Percentiles rank a stretch among this genome's conserved stretches.
Evolutionary conservation across 2,113 vertebrate species (phyloP).

Genomic region (Ramphastos sulfuratus): DNA sequence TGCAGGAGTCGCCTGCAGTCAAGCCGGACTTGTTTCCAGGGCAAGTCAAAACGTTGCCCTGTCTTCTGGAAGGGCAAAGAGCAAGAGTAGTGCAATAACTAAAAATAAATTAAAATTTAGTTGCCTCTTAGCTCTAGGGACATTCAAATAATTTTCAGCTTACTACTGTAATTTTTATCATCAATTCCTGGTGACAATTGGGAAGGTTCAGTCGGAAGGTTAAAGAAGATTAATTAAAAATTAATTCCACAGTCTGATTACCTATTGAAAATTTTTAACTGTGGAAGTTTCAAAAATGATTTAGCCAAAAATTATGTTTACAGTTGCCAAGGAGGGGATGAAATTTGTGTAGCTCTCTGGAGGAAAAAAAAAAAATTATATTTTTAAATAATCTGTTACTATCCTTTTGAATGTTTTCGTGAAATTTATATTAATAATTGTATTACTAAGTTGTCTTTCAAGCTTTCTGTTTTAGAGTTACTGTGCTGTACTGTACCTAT

Average conservation of each 20-base stretch:
- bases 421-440: background rate
- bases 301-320: background rate
- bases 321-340: background rate
- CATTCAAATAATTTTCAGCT: background rate
- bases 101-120: background rate
- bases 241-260: background rate
- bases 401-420: background rate
- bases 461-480: background rate
- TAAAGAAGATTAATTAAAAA: background rate
- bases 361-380: background rate
- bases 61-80: slow-evolving; percentile 4
- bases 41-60: background rate
- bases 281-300: background rate
- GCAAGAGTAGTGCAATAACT: background rate
- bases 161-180: background rate
- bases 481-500: background rate
- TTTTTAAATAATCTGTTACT: background rate
- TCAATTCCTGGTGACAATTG: background rate
- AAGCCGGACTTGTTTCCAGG: background rate
- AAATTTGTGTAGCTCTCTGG: background rate
- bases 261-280: background rate
- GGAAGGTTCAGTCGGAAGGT: background rate
- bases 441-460: background rate
- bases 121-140: background rate
- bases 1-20: background rate